These are phyloP conservation scores for Vombatus ursinus DNA, from an alignment of 2,113 vertebrate species.

Conservation along the genomic window DNA sequence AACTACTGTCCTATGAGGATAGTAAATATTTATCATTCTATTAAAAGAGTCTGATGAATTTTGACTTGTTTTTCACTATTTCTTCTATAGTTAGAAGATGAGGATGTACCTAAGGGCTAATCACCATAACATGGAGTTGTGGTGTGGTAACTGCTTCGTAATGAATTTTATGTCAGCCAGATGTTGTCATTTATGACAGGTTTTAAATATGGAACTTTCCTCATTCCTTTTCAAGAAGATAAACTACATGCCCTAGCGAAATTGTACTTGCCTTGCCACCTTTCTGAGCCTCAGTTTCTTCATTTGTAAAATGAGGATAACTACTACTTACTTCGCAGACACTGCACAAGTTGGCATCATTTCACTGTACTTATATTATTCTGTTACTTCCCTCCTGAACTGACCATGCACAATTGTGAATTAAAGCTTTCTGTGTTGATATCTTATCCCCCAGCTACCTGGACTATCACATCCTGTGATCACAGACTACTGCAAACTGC, in stretches of 20 bases:
- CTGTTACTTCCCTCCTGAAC: too few species aligned
- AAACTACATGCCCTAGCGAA: rapidly evolving
- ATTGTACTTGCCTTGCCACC: neutral
- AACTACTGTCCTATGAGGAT: slow-evolving; percentile 69
- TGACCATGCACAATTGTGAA: too few species aligned
- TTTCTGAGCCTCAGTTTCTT: too few species aligned
- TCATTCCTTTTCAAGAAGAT: neutral
- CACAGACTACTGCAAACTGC: too few species aligned
- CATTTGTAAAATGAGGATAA: too few species aligned
- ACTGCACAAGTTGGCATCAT: too few species aligned
- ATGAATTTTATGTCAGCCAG: slow-evolving; percentile 44
- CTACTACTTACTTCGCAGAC: too few species aligned
- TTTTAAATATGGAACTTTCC: slow-evolving; percentile 3
- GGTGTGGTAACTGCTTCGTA: slow-evolving; percentile 18
- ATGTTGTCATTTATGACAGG: neutral
- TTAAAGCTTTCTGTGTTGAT: too few species aligned
- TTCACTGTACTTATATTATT: too few species aligned
- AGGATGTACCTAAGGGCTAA: slow-evolving; percentile 54
- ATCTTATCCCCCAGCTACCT: too few species aligned
- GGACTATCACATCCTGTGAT: too few species aligned
- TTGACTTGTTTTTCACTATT: slow-evolving; percentile 73
- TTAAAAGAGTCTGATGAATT: slow-evolving; percentile 75
- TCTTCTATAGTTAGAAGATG: slow-evolving; percentile 61
- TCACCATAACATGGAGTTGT: slow-evolving; percentile 20
- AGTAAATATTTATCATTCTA: slow-evolving; percentile 78